Evolutionary conservation across 2,113 vertebrate genomes (phyloP).

Genomic region (Toxostoma redivivum): DNA sequence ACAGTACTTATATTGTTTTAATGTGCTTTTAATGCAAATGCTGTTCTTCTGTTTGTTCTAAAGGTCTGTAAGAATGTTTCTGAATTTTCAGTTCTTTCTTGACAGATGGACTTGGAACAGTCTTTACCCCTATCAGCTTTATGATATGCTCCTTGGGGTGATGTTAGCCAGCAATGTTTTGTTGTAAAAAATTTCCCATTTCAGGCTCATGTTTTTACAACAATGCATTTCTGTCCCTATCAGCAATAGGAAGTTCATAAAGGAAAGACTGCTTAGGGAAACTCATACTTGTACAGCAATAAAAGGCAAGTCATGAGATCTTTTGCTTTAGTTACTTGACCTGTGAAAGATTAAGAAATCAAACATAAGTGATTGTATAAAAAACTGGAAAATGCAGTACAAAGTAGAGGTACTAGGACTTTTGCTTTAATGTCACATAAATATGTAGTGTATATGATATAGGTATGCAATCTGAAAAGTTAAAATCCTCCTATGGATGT

Average conservation of each 20-base stretch:
- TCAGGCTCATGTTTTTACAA: background rate
- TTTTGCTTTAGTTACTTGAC: background rate
- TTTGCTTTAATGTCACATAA: background rate
- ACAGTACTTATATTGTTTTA: constrained; percentile 35
- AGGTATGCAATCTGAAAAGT: background rate
- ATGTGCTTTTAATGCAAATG: constrained; percentile 62
- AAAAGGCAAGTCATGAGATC: background rate
- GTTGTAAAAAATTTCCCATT: background rate
- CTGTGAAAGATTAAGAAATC: background rate
- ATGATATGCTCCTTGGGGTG: background rate
- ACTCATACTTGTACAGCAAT: background rate
- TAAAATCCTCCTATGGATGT: background rate
- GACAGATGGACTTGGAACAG: constrained; percentile 67
- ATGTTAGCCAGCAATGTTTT: background rate
- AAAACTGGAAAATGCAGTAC: background rate
- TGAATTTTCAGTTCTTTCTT: background rate
- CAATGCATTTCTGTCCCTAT: background rate
- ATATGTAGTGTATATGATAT: background rate
- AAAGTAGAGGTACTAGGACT: background rate
- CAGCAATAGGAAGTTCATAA: background rate
- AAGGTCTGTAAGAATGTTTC: constrained; percentile 58
- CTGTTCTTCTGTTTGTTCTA: constrained; percentile 62
- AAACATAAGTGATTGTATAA: background rate
- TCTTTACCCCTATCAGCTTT: constrained; percentile 13
- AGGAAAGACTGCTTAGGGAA: background rate